These are phyloP conservation scores for Bujurquina vittata DNA, from an alignment of 2,113 vertebrate species.

Conservation along the genomic window DNA sequence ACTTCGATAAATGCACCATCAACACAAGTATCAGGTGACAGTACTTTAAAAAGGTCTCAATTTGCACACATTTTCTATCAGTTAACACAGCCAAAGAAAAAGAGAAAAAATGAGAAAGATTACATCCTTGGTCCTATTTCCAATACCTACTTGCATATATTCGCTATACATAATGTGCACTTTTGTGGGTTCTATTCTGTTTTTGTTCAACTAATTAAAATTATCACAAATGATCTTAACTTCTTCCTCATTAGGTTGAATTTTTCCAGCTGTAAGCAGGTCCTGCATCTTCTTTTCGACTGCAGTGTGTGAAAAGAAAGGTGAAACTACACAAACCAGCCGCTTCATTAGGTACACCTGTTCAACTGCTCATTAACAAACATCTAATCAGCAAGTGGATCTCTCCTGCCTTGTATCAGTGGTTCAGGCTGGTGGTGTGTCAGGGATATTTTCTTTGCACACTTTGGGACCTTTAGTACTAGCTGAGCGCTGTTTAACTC, in stretches of 20 bases:
- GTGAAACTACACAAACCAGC: neutral
- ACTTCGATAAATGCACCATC: neutral
- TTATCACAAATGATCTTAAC: too few relatives aligned
- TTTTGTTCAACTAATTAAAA: too few relatives aligned
- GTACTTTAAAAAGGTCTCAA: neutral
- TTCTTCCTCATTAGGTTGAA: neutral
- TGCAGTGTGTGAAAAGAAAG: neutral
- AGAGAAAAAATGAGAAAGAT: neutral
- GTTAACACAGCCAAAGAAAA: conserved; percentile 7
- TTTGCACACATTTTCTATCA: neutral
- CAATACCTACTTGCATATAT: neutral
- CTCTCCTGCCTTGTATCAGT: too few relatives aligned
- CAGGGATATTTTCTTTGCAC: too few relatives aligned
- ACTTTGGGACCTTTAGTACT: too few relatives aligned
- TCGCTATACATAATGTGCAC: neutral
- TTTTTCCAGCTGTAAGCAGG: neutral
- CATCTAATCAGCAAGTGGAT: neutral
- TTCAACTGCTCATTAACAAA: neutral
- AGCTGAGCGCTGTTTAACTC: too few relatives aligned
- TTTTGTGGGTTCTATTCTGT: neutral
- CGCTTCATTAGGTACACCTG: neutral
- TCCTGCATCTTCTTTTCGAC: neutral
- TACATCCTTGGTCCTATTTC: neutral
- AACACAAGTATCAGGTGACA: neutral
- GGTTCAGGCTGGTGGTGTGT: too few relatives aligned